These are phyloP conservation scores for Loxodonta africana DNA, from an alignment of 2,113 vertebrate genomes.

Conservation along the genomic window DNA sequence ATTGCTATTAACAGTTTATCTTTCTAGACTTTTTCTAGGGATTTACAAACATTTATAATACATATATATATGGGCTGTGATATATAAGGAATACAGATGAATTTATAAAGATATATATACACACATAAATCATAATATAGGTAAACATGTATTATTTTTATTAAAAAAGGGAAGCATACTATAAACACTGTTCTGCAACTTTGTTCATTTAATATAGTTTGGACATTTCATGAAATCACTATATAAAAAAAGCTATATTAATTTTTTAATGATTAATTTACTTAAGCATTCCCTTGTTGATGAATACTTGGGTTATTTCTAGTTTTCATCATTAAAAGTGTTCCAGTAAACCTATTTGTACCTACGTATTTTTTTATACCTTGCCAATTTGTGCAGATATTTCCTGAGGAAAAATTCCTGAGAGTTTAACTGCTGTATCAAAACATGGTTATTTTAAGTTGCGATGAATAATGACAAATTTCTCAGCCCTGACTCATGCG, in stretches of 20 bases:
- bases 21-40: not conserved
- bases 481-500: too few relatives aligned
- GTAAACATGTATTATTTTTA: not conserved
- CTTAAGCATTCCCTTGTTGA: not conserved
- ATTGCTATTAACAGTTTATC: not conserved
- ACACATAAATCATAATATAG: not conserved
- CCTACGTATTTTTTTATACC: not conserved
- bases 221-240: not conserved
- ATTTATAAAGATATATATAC: not conserved
- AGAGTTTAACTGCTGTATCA: not conserved
- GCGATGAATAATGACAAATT: not conserved
- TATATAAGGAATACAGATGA: not conserved
- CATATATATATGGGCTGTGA: not conserved
- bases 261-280: not conserved
- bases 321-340: not conserved
- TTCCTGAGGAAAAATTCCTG: not conserved
- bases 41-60: not conserved
- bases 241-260: not conserved
- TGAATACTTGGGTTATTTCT: constrained; percentile 45
- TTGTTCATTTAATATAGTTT: not conserved
- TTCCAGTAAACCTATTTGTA: not conserved
- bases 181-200: not conserved
- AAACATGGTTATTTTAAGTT: not conserved
- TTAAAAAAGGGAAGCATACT: not conserved
- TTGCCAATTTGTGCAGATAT: not conserved